Base-by-base conservation (phyloP, 2,113 vertebrate species). In the Silurus meridionalis region DNA sequence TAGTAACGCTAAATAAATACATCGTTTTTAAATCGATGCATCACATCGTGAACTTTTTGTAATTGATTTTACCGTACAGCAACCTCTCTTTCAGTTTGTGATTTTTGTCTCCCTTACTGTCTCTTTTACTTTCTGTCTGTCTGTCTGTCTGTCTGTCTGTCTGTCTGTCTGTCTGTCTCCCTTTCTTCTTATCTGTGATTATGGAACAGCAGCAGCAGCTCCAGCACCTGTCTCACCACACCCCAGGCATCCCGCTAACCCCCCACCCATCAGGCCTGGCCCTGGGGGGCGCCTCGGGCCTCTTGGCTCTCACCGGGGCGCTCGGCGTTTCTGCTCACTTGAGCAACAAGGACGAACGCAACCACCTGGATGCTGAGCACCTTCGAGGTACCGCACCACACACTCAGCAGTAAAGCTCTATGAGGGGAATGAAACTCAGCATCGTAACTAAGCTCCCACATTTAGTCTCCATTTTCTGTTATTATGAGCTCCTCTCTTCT, bases 201-300 rank as follows among this genome's bases (percentile, higher is more conserved):
- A 91, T 94, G 92, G 92, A 96, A 91, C 93, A 97, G 96, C 97
- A 97, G 96, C 97, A 98, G 96, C 97, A 98, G 95, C 96, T 98
- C 92, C 97, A 98, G 93, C 96, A 97, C 72, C 95, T 98, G 93
- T 96, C 97, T 86, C 97, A 96, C 90, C 97, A 97, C 0, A 87
- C 94, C 37, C 95, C 97, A 5, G 94, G 96, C 0, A 93, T 97
- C 84, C 96, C 95, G 0, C 95, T 97, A 90, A 88, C 96, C 0
- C 94, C 96, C 0, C 97, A 96, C 89, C 96, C 96, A 0, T 96
- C 96, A 0, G 95, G 96, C 14, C 90, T 96, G 90, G 94, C 94
- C 81, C 88, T 97, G 19, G 93, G 96, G 57, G 95, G 95, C 9
- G n/a, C 96, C 80, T 93, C 96, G 0, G 96, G 97, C 79, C 95